Conservation (phyloP, 2,797 vertebrate species). For the Myiotriccus ornatus region DNA sequence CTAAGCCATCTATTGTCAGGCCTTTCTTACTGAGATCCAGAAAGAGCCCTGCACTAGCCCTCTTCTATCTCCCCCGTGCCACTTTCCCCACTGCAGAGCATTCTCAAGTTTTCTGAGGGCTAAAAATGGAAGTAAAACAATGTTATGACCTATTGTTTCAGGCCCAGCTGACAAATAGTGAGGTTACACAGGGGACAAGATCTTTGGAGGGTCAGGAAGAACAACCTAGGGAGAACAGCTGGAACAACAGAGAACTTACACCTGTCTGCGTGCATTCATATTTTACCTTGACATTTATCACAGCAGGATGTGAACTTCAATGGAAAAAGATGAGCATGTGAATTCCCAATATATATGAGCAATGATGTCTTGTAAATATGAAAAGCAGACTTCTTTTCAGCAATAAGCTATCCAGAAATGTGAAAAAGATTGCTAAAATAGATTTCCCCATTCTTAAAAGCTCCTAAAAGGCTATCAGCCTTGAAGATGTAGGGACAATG, state of each 20-base stretch:
- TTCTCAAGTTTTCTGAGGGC: neutral
- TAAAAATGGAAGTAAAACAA: neutral
- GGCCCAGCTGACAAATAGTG: neutral
- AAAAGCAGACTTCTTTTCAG: neutral
- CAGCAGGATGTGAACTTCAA: neutral
- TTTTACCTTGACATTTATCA: slow-evolving; percentile 14
- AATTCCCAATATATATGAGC: neutral
- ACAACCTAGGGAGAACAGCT: neutral
- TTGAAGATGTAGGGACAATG: neutral
- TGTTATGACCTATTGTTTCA: neutral
- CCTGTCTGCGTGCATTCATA: neutral
- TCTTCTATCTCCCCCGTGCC: accelerated
- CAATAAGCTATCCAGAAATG: neutral
- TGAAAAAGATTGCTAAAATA: neutral
- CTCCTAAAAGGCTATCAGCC: neutral
- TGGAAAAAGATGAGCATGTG: neutral
- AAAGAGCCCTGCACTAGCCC: neutral
- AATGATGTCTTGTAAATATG: neutral
- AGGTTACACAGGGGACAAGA: neutral
- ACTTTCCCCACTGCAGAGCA: neutral
- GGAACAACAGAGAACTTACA: neutral
- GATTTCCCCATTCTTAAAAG: neutral
- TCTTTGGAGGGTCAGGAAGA: neutral
- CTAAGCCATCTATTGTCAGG: neutral
- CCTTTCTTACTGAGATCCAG: neutral